Percentiles rank a stretch among this genome's conserved stretches.
These are phyloP conservation scores for Miniopterus natalensis DNA, from an alignment of 2,113 vertebrate genomes.

Conservation along the genomic window DNA sequence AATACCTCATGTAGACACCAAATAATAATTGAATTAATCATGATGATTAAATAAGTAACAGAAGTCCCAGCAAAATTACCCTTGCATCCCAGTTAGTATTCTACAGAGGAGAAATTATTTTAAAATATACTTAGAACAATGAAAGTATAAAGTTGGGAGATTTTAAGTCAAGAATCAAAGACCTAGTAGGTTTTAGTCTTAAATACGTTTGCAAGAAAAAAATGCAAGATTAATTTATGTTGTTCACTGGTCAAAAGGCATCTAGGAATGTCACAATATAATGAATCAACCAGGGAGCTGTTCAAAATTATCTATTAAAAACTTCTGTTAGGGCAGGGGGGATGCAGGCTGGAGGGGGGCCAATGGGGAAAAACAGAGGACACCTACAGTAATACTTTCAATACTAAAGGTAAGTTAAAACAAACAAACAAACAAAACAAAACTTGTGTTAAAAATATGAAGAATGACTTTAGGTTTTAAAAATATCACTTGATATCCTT, in stretches of 20 bases:
- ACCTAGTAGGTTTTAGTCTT: constrained; percentile 29
- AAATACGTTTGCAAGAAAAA: constrained; percentile 1
- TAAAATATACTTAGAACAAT: background rate
- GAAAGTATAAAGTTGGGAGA: constrained; percentile 40
- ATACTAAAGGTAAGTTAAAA: too few species aligned
- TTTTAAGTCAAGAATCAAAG: constrained; percentile 47
- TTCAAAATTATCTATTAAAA: constrained; percentile 56
- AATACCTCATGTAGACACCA: constrained; percentile 6
- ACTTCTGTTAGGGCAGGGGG: background rate
- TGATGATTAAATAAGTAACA: constrained; percentile 44
- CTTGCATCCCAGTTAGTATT: background rate
- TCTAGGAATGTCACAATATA: background rate
- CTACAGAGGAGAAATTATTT: constrained; percentile 42
- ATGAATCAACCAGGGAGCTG: background rate
- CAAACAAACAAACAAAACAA: too few species aligned
- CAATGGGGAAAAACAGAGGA: too few species aligned
- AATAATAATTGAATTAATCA: constrained; percentile 32
- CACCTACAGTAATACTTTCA: too few species aligned
- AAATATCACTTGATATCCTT: constrained; percentile 38
- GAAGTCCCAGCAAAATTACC: constrained; percentile 34
- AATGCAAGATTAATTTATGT: constrained; percentile 28
- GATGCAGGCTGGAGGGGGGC: too few species aligned
- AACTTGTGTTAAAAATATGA: background rate
- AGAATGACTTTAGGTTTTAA: background rate
- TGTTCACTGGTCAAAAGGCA: constrained; percentile 34